phyloP scores from a whole-genome alignment of 2,797 vertebrate genomes.

The Sus cebifrons region DNA sequence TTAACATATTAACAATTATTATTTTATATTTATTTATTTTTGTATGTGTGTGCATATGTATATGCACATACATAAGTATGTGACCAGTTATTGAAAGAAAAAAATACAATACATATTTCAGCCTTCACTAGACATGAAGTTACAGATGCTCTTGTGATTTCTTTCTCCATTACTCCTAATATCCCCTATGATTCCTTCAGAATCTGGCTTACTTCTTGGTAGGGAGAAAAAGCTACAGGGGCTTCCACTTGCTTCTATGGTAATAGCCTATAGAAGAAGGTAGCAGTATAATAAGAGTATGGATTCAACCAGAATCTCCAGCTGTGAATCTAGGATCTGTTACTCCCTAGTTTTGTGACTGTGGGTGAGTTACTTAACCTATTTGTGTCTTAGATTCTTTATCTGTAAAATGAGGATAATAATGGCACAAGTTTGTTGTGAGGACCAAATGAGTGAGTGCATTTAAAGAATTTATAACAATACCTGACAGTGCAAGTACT shows the following conservation, averaged over 20 bases:
- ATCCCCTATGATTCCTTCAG: not conserved
- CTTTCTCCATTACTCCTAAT: not conserved
- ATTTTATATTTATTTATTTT: not conserved
- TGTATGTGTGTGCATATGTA: not conserved
- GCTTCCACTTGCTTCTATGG: not conserved
- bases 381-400: conserved; percentile 33
- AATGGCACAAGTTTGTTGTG: not conserved
- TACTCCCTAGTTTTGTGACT: not conserved
- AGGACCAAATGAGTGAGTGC: not conserved
- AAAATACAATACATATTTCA: not conserved
- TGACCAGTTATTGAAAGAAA: not conserved
- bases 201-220: conserved; percentile 8
- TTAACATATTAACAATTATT: not conserved
- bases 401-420: not conserved
- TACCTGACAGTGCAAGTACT: not conserved
- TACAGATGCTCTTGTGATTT: not conserved
- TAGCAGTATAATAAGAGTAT: not conserved
- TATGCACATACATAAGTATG: not conserved
- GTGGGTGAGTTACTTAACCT: not conserved
- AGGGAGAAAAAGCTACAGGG: not conserved
- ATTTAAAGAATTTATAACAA: not conserved
- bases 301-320: not conserved
- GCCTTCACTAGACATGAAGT: not conserved
- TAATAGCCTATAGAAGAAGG: not conserved
- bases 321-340: not conserved